Evolutionary conservation across 1,140 invertebrate species (phyloP), one percentile per base, ranked within the genome.

Genomic region (Venturia canescens): DNA sequence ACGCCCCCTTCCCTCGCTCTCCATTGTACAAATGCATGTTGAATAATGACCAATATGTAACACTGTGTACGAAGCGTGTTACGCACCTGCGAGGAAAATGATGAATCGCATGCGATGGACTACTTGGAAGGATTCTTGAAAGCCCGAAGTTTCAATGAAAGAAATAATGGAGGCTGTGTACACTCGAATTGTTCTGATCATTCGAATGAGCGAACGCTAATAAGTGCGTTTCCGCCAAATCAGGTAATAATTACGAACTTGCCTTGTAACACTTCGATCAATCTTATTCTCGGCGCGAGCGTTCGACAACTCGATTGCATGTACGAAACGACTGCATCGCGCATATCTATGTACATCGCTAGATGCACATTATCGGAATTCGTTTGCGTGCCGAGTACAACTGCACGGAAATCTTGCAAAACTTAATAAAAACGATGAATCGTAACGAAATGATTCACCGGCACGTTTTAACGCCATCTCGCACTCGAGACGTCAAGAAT

Each of bases 321-420:
- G 38, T 44, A 44, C 13, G 7, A 44, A 57, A 23, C 53, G 53
- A 57, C 15, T 2, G 21, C 21, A 57, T 57, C 53, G 21, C 53
- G 53, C 53, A 57, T n/a, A n/a, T 13, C 13, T 21, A 57, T 23
- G 60, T 66, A 23, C 21, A 13, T 66, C 7, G 15, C 23, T 57
- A 15, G 3, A 66, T 66, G 21, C 60, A 1, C 60, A 27, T 27
- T 1, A 27, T 27, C 16, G 23, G 60, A 66, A 66, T 26, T 66
- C 27, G 21, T 66, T 66, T 66, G 60, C 60, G 60, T 66, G 60
- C 60, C 15, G 13, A 66, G 60, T 66, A 23, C 60, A 26, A 27
- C 13, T 66, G 23, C 4, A 15, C 13, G 23, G 21, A 66, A 15
- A 66, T 66, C 26, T 15, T 66, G 60, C n/a, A 29, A 26, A 27